Conservation (phyloP, 2,888 invertebrate species). For the Torymus auratus region DNA sequence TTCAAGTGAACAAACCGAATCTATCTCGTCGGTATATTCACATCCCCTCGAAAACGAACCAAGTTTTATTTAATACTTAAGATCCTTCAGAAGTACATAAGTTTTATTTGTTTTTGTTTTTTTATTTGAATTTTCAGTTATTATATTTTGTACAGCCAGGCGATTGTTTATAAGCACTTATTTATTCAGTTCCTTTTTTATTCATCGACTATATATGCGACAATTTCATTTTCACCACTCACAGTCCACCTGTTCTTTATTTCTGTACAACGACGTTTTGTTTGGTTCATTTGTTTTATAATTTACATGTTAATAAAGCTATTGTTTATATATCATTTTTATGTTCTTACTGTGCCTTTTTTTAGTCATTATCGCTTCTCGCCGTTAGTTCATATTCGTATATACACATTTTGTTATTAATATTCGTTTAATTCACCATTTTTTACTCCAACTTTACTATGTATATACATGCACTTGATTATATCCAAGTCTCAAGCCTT, state of each 20-base stretch:
- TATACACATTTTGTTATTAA: slow-evolving; percentile 28
- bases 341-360: slow-evolving; percentile 31
- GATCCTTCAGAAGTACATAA: slow-evolving; percentile 12
- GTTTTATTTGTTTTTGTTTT: slow-evolving; percentile 33
- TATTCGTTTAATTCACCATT: slow-evolving; percentile 26
- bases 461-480: slow-evolving; percentile 18
- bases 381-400: background rate
- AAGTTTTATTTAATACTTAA: slow-evolving; percentile 25
- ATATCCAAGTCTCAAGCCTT: background rate
- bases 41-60: slow-evolving; percentile 19
- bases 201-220: slow-evolving; percentile 29
- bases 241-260: slow-evolving; percentile 32
- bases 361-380: slow-evolving; percentile 33
- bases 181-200: slow-evolving; percentile 39
- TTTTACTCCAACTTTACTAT: background rate
- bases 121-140: slow-evolving; percentile 37
- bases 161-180: slow-evolving; percentile 30
- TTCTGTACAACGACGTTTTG: slow-evolving; percentile 47
- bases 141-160: slow-evolving; percentile 44
- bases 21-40: slow-evolving; percentile 32
- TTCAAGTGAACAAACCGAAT: slow-evolving; percentile 16
- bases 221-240: slow-evolving; percentile 38
- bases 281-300: slow-evolving; percentile 57
- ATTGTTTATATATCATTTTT: slow-evolving; percentile 56
- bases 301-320: slow-evolving; percentile 57